Evolutionary conservation across 2,113 vertebrate species (phyloP), one percentile per base, ranked within the genome.

Genomic region (Dasyornis broadbenti): DNA sequence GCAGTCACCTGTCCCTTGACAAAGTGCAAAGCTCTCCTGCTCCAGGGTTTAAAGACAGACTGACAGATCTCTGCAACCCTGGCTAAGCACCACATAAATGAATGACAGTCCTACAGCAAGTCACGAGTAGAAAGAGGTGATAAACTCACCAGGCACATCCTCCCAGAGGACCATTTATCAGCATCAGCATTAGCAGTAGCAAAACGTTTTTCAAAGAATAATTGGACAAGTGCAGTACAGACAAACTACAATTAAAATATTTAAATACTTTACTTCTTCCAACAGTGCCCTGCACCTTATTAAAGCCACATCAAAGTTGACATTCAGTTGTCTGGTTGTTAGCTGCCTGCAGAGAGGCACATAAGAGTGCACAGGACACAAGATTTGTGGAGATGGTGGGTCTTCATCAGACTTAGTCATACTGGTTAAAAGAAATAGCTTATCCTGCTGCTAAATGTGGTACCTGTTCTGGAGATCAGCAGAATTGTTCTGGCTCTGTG

Each of bases 171-270:
- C 61, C 33, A 66, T 79, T 96, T 95, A 93, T 90, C 84, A 81
- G 37, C 63, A 93, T 90, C 84, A 81, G 37, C 63, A 76, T 70
- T 82, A 93, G 86, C 80, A 85, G 76, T 27, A 87, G 35, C 31
- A 76, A 85, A 91, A 76, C 26, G 31, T 75, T 82, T 88, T 88
- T 69, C 78, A 86, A 72, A 78, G n/a, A 86, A 65, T 85, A 93
- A 80, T 47, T 86, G 63, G 79, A 69, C 59, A 88, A 72, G 33
- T 24, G 21, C 27, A 9, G 50, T 37, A 83, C 40, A 88, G 61
- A 78, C 27, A 86, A 86, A 85, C 79, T 78, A 87, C 91, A 93
- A 95, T 54, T 91, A 85, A 93, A 95, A 79, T 83, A 90, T 66
- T 96, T 94, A 83, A 90, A 86, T 19, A n/a, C 23, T 91, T 69